These are phyloP conservation scores for Drosophila ercepeae DNA, from an alignment of 1,140 invertebrate species.

Conservation along the genomic window DNA sequence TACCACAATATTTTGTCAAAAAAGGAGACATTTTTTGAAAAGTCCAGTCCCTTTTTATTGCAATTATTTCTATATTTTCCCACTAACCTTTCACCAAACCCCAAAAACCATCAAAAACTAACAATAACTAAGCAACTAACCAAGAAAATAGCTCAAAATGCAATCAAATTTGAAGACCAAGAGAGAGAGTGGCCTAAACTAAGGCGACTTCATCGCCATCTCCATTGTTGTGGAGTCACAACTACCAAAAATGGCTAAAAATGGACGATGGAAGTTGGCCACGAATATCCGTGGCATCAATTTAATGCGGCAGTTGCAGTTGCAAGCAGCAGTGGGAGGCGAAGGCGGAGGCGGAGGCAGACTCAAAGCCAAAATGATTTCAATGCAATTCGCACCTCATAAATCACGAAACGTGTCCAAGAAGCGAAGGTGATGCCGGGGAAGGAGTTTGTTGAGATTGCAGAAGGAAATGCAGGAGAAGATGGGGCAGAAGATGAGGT, in stretches of 20 bases:
- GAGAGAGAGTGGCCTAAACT: slow-evolving; percentile 22
- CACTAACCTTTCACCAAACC: slow-evolving; percentile 20
- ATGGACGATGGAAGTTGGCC: slow-evolving; percentile 60
- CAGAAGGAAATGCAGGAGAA: slow-evolving; percentile 38
- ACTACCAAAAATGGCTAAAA: slow-evolving; percentile 36
- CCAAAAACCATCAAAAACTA: slow-evolving; percentile 29
- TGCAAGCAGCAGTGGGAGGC: not conserved
- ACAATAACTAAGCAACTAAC: slow-evolving; percentile 13
- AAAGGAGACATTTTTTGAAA: not conserved
- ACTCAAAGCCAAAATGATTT: slow-evolving; percentile 64
- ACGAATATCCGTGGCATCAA: slow-evolving; percentile 69
- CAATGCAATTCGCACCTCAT: slow-evolving; percentile 83
- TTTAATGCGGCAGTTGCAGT: slow-evolving; percentile 74
- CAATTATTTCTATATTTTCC: not conserved
- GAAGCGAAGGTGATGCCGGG: slow-evolving; percentile 17
- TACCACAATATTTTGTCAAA: too few relatives aligned
- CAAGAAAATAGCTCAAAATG: slow-evolving; percentile 45
- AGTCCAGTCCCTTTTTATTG: not conserved
- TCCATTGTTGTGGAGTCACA: slow-evolving; percentile 50
- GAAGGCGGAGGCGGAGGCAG: slow-evolving; percentile 9
- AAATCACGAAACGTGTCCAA: slow-evolving; percentile 83
- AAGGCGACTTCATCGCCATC: slow-evolving; percentile 35
- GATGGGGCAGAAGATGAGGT: not conserved
- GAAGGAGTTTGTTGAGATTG: slow-evolving; percentile 52
- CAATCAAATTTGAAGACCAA: slow-evolving; percentile 69